Evolutionary conservation across 2,888 invertebrate genomes (phyloP), one percentile per base, ranked within the genome.

Genomic region (Eumacrocentrus americanus): DNA sequence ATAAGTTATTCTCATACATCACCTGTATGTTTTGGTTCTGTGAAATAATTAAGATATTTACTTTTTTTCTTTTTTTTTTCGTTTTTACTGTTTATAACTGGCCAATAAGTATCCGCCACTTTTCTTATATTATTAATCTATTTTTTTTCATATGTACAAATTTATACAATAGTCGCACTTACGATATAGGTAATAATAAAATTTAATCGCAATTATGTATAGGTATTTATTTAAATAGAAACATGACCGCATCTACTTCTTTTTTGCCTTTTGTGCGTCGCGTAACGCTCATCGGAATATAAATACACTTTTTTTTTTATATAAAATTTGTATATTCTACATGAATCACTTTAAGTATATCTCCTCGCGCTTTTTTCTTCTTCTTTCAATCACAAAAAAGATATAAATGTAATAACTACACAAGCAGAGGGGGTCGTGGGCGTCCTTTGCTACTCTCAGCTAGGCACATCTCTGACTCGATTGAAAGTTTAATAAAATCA

Each of bases 31-130:
- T 72, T 75, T 74, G 72, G 74, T 75, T 75, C 74, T 71, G 73
- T 72, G 75, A 76, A 73, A 72, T 70, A 72, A 73, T 71, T 67
- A 71, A 69, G 70, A 74, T 72, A 72, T 70, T 70, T 71, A 69
- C 70, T 65, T 70, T 65, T 54, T 56, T 38, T 22, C 37, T 58
- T 64, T 58, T 51, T 54, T 61, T 51, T 63, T 53, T 53, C 48
- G 34, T 60, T 62, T 61, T 42, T 60, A 55, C 56, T 65, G 60
- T 60, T 67, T 69, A 74, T 74, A 87, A 88, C 88, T 88, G 88
- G 89, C 88, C 88, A 83, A 85, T 85, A 86, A 86, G 85, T 86
- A 85, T 86, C 84, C 83, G 86, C 86, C 86, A 85, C 84, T 84
- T 85, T 84, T 74, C 75, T 77, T 77, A 82, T 82, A 84, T 83